Evolutionary conservation across 2,113 vertebrate genomes (phyloP), one percentile per base, ranked within the genome.

Genomic region (Cynocephalus volans): DNA sequence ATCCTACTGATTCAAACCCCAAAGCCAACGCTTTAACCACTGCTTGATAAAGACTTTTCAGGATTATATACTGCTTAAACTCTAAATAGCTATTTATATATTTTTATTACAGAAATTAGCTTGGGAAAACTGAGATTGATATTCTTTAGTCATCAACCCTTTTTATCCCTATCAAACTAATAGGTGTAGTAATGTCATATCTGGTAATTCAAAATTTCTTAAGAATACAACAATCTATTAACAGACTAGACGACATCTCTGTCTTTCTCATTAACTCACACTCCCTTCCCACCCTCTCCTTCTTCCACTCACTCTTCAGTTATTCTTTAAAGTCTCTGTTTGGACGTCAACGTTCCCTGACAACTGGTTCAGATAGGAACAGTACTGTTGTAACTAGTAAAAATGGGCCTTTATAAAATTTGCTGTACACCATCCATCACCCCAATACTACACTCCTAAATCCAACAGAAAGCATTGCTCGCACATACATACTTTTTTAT

Each of bases 121-220:
- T 87, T 6, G 87, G 75, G 36, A 95, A 91, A 87, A 79, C 10
- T 87, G 31, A 92, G 50, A 58, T 48, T 75, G 48, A 50, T 92
- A 87, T n/a, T 92, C 67, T 81, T 80, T 79, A 80, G 17, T 72
- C 65, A 86, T 64, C 45, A 86, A 67, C 26, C n/a, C 28, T 73
- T 67, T 92, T 73, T 31, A 86, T 62, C 13, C 11, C 26, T 41
- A 79, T n/a, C 67, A 79, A 91, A 91, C n/a, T 89, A 94, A 70
- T 23, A 77, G 62, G 24, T 95, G n/a, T 72, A 24, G 54, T 54
- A 86, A 80, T 19, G 84, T 54, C 21, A 72, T 77, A 79, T 95
- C 70, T 72, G 52, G 26, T 79, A 69, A 91, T 19, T 91, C 36
- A 28, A 62, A 67, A 45, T 72, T 95, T 91, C 64, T n/a, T 80